Evolutionary conservation across 2,797 vertebrate genomes (phyloP).

Genomic region (Alcedo quadribrachys): DNA sequence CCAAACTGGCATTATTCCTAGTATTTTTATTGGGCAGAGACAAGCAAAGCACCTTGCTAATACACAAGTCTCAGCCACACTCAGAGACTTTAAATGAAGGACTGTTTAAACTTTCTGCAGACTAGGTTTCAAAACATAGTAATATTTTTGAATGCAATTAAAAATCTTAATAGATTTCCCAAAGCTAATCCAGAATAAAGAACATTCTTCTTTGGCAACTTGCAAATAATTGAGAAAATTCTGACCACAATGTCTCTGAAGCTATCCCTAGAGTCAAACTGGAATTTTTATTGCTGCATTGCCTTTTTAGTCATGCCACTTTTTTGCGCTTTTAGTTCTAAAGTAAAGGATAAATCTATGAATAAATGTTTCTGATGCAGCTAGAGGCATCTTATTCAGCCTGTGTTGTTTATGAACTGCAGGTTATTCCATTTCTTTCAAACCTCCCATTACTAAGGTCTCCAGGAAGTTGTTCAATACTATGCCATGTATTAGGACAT

Average conservation of each 20-base stretch:
- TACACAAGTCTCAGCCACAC: neutral
- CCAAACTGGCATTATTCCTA: neutral
- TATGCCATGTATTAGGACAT: neutral
- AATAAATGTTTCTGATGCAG: constrained; percentile 62
- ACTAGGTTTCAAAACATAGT: constrained; percentile 39
- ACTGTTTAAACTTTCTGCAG: constrained; percentile 6
- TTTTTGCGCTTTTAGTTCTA: constrained; percentile 61
- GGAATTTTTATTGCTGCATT: constrained; percentile 65
- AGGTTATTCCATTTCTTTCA: neutral
- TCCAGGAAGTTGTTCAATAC: constrained; percentile 23
- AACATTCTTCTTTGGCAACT: constrained; percentile 44
- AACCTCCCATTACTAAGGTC: constrained; percentile 20
- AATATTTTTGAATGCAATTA: constrained; percentile 52
- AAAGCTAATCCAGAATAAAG: constrained; percentile 47
- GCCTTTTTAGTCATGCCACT: constrained; percentile 60
- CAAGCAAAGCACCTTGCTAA: constrained; percentile 3
- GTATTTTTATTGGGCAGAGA: neutral
- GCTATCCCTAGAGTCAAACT: constrained; percentile 64
- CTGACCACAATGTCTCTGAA: constrained; percentile 66
- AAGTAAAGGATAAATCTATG: constrained; percentile 45
- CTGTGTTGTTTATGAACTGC: constrained; percentile 47
- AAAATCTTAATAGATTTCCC: constrained; percentile 44
- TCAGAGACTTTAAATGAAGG: constrained; percentile 9
- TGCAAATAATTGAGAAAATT: constrained; percentile 61
- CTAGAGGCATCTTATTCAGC: constrained; percentile 42